Evolutionary conservation across 2,888 invertebrate species (phyloP), one percentile per base, ranked within the genome.

Genomic region (Prosapia bicincta): DNA sequence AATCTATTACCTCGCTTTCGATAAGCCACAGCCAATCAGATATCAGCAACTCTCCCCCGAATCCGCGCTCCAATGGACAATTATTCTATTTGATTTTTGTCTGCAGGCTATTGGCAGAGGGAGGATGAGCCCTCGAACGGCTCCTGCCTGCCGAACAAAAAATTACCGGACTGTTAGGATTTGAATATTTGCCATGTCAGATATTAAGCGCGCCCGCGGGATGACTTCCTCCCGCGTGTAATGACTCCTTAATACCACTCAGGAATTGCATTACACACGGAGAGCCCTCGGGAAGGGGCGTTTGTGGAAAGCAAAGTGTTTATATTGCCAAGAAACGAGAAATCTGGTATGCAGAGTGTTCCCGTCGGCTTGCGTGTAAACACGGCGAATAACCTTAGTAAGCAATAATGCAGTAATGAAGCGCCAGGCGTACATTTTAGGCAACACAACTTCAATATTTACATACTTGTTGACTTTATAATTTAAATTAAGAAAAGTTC

Each of bases 171-270:
- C 69, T 26, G 13, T 54, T 38, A 38, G 13, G 54, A 54, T 54
- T 54, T 54, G 74, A 74, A 74, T 74, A 74, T 74, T 74, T 32
- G 74, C 43, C 69, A 69, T 69, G 74, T 74, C 74, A 74, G 69
- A 69, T 66, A 69, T 74, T 69, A 30, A 38, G 2, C 38, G 38
- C 10, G 38, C 13, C 38, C 13, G 54, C 3, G 54, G 20, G 54
- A 54, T 54, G 54, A 54, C 54, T 54, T 54, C 54, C 54, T 54
- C 20, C 54, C 54, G 3, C 1, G 3, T 20, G 54, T 54, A 54
- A 54, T 54, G 54, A 54, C 54, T 54, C 20, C 20, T 54, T 54
- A 54, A 54, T n/a, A n/a, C 54, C 20, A 20, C 38, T 38, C 54
- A 20, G 54, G 54, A 20, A 54, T 54, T 15, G 38, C 38, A 38